Base-by-base conservation (phyloP, 2,888 invertebrate genomes). In the Notodonta dromedarius region DNA sequence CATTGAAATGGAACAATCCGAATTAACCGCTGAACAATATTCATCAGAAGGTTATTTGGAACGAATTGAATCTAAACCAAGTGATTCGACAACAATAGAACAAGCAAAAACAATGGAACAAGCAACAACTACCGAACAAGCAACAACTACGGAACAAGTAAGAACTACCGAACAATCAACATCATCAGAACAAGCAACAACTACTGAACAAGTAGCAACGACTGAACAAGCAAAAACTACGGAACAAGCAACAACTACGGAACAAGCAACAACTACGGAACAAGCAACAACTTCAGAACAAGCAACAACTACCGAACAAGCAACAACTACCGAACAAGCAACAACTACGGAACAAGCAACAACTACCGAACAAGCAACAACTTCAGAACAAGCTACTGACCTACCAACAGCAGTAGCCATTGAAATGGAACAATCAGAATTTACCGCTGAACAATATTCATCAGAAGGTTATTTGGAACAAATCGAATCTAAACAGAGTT, bases 271-370 rank as follows among this genome's bases (percentile, higher is more conserved):
- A 24, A 24, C 24, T 24, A 24, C 24, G 1, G 24, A 24, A 35
- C 54, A 24, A 24, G 24, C 2, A 24, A 24, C 54, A 13, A 40
- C 61, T 14, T 64, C 60, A 5, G 59, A 65, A 42, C 40, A 40
- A 35, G 51, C 64, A n/a, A 63, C 59, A 0, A 58, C 69, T 12
- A 64, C 64, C 0, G 58, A 58, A 44, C 44, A 58, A 42, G 59
- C 5, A 16, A 48, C 55, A 2, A 64, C 68, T 5, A 59, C 52
- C 8, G 57, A 46, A 24, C 44, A 42, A 42, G 8, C 8, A 52
- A 52, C 52, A 24, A 52, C 52, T 40, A 9, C 2, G 40, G 54
- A 54, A 35, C 8, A 14, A 52, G 16, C 2, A 35, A 11, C 39
- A 39, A 39, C 54, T 11, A 54, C 54, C 11, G 54, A 32, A 54